Evolutionary conservation across 2,888 invertebrate genomes (phyloP).

Genomic region (Drosophila heteroneura): DNA sequence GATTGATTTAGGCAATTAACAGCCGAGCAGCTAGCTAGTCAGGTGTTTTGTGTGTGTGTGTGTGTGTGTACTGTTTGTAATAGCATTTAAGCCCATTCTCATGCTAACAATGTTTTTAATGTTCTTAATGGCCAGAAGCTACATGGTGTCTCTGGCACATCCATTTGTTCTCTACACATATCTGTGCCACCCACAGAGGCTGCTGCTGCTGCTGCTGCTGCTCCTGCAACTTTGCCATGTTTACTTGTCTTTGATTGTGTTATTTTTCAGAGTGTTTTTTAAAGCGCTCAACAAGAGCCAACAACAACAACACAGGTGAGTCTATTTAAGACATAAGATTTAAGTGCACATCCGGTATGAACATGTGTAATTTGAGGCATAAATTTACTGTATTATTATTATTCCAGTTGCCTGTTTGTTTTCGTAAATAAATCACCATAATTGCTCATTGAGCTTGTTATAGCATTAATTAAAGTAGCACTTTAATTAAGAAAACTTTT

Average conservation of each 20-base stretch:
- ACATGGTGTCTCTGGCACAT: conserved; percentile 13
- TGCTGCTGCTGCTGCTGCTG: conserved; percentile 7
- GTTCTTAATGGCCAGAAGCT: conserved; percentile 34
- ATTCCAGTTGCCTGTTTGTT: not conserved
- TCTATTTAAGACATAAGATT: not conserved
- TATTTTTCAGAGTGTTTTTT: conserved; percentile 46
- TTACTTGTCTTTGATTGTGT: conserved; percentile 36
- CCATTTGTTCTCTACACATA: conserved; percentile 4
- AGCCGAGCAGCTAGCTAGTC: not conserved
- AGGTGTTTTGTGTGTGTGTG: not conserved
- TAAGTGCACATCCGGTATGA: not conserved
- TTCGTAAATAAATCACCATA: not conserved
- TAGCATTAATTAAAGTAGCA: not conserved
- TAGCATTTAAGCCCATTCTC: conserved; percentile 22
- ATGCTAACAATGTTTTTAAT: conserved; percentile 30
- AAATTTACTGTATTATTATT: not conserved
- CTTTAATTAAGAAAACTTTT: not conserved
- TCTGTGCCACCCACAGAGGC: conserved; percentile 24
- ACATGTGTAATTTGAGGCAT: not conserved
- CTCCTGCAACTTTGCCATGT: conserved; percentile 4
- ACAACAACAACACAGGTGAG: conserved; percentile 3
- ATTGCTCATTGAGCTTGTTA: not conserved
- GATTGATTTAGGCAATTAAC: conserved; percentile 74
- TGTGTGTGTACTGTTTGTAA: conserved; percentile 21
- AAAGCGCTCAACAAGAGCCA: conserved; percentile 44